phyloP scores from a whole-genome alignment of 2,113 vertebrate species.

The Scytalopus superciliaris region DNA sequence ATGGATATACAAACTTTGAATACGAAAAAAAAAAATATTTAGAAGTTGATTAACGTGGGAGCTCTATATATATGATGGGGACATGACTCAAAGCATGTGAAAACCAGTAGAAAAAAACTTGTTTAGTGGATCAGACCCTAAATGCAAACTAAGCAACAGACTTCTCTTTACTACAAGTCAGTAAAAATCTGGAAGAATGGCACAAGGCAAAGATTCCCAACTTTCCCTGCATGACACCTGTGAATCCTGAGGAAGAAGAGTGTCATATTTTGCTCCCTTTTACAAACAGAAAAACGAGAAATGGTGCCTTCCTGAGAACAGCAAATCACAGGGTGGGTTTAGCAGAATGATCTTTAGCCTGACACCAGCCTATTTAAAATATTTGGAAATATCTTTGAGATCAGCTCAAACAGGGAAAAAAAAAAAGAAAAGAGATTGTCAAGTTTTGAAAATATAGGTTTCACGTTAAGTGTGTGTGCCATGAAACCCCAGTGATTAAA shows the following conservation, averaged over 20 bases:
- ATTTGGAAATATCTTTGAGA: neutral
- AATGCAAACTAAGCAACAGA: neutral
- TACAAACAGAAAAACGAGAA: neutral
- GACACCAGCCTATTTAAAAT: neutral
- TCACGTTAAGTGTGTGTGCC: fast-evolving
- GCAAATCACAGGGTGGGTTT: neutral
- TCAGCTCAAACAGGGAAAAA: neutral
- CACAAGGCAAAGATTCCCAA: neutral
- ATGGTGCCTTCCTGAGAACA: neutral
- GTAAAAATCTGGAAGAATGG: neutral
- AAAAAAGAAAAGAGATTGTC: fast-evolving
- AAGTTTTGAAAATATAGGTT: neutral
- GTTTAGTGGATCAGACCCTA: neutral
- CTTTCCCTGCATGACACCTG: fast-evolving
- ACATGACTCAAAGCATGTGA: neutral
- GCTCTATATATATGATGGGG: fast-evolving
- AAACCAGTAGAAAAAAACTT: neutral
- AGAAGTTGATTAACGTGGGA: neutral
- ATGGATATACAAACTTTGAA: fast-evolving
- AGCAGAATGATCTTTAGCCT: neutral
- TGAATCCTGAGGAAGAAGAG: neutral
- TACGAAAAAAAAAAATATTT: fast-evolving
- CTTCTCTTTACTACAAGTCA: neutral
- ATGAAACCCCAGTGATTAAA: neutral
- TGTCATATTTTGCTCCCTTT: neutral